Base-by-base conservation (phyloP, 1,140 invertebrate genomes). In the Drosophila arawakana region DNA sequence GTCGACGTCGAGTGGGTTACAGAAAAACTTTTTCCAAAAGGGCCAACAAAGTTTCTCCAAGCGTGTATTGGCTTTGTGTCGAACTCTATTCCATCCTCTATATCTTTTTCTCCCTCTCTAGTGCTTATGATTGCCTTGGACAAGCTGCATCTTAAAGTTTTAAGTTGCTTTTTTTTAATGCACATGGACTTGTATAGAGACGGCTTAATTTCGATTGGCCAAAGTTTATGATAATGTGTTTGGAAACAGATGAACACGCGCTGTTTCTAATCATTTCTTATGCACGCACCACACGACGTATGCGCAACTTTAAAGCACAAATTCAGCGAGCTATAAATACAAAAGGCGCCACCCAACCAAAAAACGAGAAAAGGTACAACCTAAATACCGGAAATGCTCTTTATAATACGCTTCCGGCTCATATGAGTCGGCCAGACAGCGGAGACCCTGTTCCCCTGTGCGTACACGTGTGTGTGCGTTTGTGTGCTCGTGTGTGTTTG, bases 351-450 rank as follows among this genome's bases (percentile, higher is more conserved):
- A 9, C n/a, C 55, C 54, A 39, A 37, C 1, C 18, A 21, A 59
- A 44, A 47, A 11, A 54, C 21, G 10, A 44, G 25, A 61, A 60
- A 62, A 52, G 58, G 60, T 58, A 70, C 52, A 71, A 83, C 68
- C 80, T 82, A 86, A 86, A 86, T 86, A 86, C 83, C 83, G 83
- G 83, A 86, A 86, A 88, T 83, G 83, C 83, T 84, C 76, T 80
- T 88, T 86, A 88, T 83, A 86, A 80, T 83, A 70, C 84, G 83
- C 83, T 88, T 88, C 83, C 83, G 83, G 83, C 83, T 88, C 83
- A 77, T 83, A 74, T 77, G 76, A 62, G 73, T 47, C 15, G 43
- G n/a, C 54, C 83, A 86, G 83, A 88, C 82, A 71, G 67, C 57
- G 21, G 3, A 60, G 35, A 41, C 30, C 8, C 52, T 54, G 15